phyloP scores from a whole-genome alignment of 2,113 vertebrate species.

The Pontoporia blainvillei region DNA sequence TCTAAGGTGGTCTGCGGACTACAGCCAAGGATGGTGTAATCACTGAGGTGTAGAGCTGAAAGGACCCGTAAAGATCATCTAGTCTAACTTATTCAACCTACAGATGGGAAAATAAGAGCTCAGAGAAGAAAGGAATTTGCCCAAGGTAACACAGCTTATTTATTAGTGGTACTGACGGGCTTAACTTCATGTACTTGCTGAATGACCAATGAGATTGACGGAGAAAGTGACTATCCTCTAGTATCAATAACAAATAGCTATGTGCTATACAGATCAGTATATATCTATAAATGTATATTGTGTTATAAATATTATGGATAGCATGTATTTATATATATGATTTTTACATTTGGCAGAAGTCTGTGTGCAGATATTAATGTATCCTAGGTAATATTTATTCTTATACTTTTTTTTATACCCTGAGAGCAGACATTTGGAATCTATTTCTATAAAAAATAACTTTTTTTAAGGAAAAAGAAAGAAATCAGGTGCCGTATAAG shows the following conservation, averaged over 20 bases:
- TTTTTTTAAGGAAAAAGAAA: slow-evolving; percentile 9
- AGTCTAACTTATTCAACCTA: neutral
- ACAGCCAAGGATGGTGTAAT: neutral
- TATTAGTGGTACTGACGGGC: neutral
- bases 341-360: neutral
- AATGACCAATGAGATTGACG: neutral
- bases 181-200: neutral
- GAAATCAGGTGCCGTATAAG: neutral
- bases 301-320: neutral
- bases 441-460: neutral
- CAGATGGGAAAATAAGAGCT: neutral
- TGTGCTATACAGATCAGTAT: neutral
- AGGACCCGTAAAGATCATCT: neutral
- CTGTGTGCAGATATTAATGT: neutral
- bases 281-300: neutral
- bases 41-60: neutral
- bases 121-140: neutral
- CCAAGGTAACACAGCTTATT: neutral
- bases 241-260: neutral
- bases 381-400: neutral
- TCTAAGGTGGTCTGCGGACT: neutral
- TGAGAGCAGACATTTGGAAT: neutral
- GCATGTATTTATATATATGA: neutral
- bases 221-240: neutral
- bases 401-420: neutral